These are phyloP conservation scores for Danionella cerebrum DNA, from an alignment of 2,113 vertebrate species.

Conservation along the genomic window DNA sequence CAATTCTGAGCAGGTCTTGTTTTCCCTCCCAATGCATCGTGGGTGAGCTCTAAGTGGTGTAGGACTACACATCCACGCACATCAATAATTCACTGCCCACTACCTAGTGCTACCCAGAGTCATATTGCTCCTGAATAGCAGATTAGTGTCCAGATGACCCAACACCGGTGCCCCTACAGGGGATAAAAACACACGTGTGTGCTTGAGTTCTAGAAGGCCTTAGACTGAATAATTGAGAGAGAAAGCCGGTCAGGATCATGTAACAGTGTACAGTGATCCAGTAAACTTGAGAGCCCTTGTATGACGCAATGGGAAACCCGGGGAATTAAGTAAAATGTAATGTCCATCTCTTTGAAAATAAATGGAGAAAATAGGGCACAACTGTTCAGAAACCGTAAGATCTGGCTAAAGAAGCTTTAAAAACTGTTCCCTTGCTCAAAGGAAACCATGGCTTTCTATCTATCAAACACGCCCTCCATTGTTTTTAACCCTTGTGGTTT, in stretches of 20 bases:
- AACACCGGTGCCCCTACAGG: conserved; percentile 45
- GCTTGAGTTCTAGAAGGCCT: conserved; percentile 31
- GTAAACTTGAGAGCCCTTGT: background rate
- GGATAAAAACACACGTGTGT: conserved; percentile 28
- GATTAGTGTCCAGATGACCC: conserved; percentile 48
- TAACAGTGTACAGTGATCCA: conserved; percentile 23
- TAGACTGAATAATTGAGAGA: conserved; percentile 56
- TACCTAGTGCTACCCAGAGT: conserved; percentile 46
- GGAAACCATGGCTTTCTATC: too few relatives aligned
- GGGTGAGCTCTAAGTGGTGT: conserved; percentile 35
- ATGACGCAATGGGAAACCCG: background rate
- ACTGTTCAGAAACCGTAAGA: too few relatives aligned
- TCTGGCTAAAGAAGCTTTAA: too few relatives aligned
- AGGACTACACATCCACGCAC: conserved; percentile 20
- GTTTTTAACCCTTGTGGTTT: too few relatives aligned
- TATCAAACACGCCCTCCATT: too few relatives aligned
- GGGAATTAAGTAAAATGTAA: background rate
- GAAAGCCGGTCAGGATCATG: conserved; percentile 35
- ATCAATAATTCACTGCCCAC: conserved; percentile 52
- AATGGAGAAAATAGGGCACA: too few relatives aligned
- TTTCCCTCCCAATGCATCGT: background rate
- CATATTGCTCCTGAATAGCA: conserved; percentile 57
- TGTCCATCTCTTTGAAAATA: background rate
- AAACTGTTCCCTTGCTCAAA: too few relatives aligned
- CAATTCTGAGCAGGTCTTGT: background rate